Evolutionary conservation across 2,888 invertebrate species (phyloP).

Genomic region (Stenoptilia bipunctidactyla): DNA sequence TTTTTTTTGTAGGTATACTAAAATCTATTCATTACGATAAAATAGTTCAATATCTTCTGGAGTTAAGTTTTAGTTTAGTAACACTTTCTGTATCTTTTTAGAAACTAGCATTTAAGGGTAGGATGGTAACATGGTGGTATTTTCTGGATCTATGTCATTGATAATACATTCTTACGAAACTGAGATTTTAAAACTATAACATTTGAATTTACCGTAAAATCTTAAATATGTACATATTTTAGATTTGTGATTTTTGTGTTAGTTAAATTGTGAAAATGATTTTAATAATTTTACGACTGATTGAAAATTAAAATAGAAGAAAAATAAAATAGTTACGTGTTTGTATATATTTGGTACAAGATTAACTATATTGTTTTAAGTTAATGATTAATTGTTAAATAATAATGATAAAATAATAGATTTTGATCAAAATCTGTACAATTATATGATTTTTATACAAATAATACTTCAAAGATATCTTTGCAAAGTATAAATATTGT

Average conservation of each 20-base stretch:
- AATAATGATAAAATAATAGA: background rate
- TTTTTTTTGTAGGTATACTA: too few species aligned
- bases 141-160: background rate
- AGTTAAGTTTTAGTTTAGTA: too few species aligned
- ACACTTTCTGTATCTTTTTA: too few species aligned
- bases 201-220: background rate
- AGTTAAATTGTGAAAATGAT: background rate
- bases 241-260: background rate
- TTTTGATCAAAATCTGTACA: conserved; percentile 1
- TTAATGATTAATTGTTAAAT: background rate
- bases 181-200: too few species aligned
- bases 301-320: background rate
- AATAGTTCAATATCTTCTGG: too few species aligned
- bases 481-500: too few species aligned
- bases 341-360: conserved; percentile 1
- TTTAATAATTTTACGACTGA: background rate
- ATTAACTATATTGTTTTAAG: background rate
- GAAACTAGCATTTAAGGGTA: too few species aligned
- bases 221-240: background rate
- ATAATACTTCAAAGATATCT: too few species aligned
- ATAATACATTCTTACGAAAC: too few species aligned
- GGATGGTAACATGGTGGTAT: conserved; percentile 4
- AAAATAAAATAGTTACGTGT: background rate
- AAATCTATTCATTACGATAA: too few species aligned
- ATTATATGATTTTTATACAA: background rate